A percentile compares a stretch with the other conserved stretches of the same genome.
These are phyloP conservation scores for Eristalis tenax DNA, from an alignment of 2,888 invertebrate species.

Conservation along the genomic window DNA sequence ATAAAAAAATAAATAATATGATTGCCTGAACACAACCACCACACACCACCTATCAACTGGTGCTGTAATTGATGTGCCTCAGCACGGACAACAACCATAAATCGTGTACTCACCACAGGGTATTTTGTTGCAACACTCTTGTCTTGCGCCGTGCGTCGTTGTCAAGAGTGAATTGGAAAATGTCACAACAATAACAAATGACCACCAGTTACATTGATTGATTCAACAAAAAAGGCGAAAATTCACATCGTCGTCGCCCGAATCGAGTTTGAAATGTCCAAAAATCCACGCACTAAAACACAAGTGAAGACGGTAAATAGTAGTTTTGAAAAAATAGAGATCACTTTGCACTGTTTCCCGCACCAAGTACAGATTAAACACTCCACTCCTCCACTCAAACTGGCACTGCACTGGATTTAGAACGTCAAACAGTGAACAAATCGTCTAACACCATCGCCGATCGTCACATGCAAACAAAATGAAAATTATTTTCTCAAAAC, in stretches of 20 bases:
- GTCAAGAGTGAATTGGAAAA: constrained; percentile 53
- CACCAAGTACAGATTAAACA: constrained; percentile 9
- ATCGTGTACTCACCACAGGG: constrained; percentile 43
- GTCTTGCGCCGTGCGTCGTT: constrained; percentile 36
- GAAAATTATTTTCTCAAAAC: constrained; percentile 8
- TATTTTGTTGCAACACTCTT: constrained; percentile 9
- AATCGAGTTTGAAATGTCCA: constrained; percentile 43
- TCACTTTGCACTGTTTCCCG: constrained; percentile 12
- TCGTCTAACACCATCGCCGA: constrained; percentile 14
- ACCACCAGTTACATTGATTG: constrained; percentile 53
- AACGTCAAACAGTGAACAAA: constrained; percentile 4
- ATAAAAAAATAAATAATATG: neutral
- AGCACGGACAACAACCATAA: neutral
- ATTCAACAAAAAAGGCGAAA: constrained; percentile 16
- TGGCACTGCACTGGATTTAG: constrained; percentile 19
- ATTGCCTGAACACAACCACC: neutral
- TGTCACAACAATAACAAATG: constrained; percentile 67
- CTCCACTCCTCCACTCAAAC: constrained; percentile 12
- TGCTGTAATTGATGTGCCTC: neutral
- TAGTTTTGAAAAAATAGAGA: neutral
- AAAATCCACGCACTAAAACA: constrained; percentile 43
- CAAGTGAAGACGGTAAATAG: constrained; percentile 57
- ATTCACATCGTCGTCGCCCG: neutral
- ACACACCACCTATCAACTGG: neutral
- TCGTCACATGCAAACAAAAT: neutral